Evolutionary conservation across 2,113 vertebrate genomes (phyloP).

Genomic region (Egretta garzetta): DNA sequence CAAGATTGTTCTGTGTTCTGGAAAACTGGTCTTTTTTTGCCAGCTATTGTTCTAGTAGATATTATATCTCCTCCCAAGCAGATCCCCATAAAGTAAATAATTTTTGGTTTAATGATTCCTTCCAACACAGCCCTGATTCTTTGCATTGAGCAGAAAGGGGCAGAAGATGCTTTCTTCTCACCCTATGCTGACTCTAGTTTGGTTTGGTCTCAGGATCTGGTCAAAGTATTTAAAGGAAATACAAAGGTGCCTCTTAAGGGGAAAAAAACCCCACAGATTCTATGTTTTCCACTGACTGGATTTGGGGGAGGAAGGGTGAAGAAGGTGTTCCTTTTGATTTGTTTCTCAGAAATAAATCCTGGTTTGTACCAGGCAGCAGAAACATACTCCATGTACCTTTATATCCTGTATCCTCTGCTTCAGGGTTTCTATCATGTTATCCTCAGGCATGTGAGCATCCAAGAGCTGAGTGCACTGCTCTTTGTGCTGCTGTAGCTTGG

Average conservation of each 20-base stretch:
- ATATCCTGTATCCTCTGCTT: slow-evolving; percentile 61
- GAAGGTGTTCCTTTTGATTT: background rate
- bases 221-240: background rate
- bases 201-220: background rate
- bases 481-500: slow-evolving; percentile 70
- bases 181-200: background rate
- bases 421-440: slow-evolving; percentile 66
- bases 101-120: background rate
- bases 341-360: background rate
- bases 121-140: background rate
- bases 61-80: background rate
- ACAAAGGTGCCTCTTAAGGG: background rate
- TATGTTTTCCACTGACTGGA: background rate
- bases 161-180: background rate
- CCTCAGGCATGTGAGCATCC: slow-evolving; percentile 29
- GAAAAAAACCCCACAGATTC: background rate
- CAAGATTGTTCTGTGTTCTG: background rate
- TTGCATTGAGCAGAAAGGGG: background rate
- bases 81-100: background rate
- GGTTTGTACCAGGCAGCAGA: background rate
- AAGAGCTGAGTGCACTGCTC: slow-evolving; percentile 61
- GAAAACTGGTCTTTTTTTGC: background rate
- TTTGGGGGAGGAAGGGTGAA: background rate
- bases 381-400: slow-evolving; percentile 67
- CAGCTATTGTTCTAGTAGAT: background rate